These are phyloP conservation scores for Melieria crassipennis DNA, from an alignment of 2,888 invertebrate genomes.

Conservation along the genomic window DNA sequence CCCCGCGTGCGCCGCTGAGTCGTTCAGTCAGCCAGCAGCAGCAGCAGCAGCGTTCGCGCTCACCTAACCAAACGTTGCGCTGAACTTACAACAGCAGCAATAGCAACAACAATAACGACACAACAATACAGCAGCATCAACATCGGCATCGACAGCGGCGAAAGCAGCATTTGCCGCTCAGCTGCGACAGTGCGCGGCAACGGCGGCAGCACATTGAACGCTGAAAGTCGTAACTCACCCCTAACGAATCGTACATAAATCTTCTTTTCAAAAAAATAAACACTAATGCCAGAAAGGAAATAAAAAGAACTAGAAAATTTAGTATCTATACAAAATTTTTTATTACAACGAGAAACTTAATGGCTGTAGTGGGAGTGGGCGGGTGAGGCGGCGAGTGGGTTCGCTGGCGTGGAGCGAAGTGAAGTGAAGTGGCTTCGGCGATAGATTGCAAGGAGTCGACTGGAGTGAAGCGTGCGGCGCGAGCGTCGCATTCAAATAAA, in stretches of 20 bases:
- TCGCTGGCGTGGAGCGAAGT: slow-evolving; percentile 13
- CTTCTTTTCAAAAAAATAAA: slow-evolving; percentile 63
- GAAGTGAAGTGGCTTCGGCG: slow-evolving; percentile 6
- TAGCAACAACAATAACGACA: too few relatives aligned
- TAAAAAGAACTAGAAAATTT: slow-evolving; percentile 56
- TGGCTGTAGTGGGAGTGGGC: slow-evolving; percentile 55
- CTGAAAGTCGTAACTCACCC: slow-evolving; percentile 46
- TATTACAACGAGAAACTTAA: slow-evolving; percentile 64
- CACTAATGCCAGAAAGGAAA: slow-evolving; percentile 58
- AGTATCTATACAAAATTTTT: slow-evolving; percentile 59
- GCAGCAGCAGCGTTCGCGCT: slow-evolving; percentile 1
- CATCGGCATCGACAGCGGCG: neutral
- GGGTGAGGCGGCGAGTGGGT: slow-evolving; percentile 2
- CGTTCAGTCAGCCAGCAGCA: slow-evolving; percentile 5
- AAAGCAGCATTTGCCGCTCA: too few relatives aligned
- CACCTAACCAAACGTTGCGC: slow-evolving; percentile 18
- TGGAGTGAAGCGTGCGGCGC: neutral
- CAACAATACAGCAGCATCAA: slow-evolving; percentile 52
- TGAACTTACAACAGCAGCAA: slow-evolving; percentile 51
- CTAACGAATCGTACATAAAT: slow-evolving; percentile 62
- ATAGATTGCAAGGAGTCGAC: neutral
- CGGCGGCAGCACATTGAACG: slow-evolving; percentile 31
- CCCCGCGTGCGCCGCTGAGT: neutral
- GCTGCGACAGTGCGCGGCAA: neutral
- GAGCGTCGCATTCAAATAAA: slow-evolving; percentile 41